phyloP scores from a whole-genome alignment of 53 echinoderm and acorn worm species.

The Luidia sarsii region DNA sequence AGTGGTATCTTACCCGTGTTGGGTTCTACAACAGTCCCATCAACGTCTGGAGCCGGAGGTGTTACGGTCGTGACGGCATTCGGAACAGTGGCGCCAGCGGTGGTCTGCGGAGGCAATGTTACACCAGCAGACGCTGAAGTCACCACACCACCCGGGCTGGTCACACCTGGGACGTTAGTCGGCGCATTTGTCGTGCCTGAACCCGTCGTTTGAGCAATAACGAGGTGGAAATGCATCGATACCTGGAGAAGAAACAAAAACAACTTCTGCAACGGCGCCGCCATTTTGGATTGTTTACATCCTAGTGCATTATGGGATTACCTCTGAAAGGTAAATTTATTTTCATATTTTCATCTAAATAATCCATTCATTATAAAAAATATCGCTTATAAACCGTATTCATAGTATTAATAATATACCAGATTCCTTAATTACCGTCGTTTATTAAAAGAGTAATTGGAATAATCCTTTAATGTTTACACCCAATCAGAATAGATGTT shows the following conservation, averaged over 20 bases:
- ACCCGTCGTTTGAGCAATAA: constrained; percentile 14
- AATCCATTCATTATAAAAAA: not conserved
- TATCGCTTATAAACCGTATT: not conserved
- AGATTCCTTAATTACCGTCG: no score
- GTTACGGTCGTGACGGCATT: no score
- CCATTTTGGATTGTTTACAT: constrained; percentile 57
- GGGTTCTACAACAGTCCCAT: no score
- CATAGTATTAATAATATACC: no score
- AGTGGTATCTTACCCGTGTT: no score
- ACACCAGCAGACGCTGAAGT: not conserved
- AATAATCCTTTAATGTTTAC: not conserved
- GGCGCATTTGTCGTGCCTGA: not conserved
- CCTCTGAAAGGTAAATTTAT: not conserved
- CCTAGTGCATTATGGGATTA: constrained; percentile 15
- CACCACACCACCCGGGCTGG: constrained; percentile 3
- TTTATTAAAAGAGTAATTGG: not conserved
- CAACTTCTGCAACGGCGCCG: not conserved
- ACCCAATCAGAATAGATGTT: constrained; percentile 26
- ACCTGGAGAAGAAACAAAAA: not conserved
- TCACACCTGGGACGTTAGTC: not conserved
- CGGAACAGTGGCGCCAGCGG: no score
- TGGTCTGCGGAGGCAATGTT: no score
- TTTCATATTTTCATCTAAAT: not conserved
- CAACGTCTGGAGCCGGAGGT: no score
- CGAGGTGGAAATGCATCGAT: constrained; percentile 4